These are phyloP conservation scores for Centruroides sculpturatus DNA, from an alignment of 1,140 invertebrate species.

Conservation along the genomic window DNA sequence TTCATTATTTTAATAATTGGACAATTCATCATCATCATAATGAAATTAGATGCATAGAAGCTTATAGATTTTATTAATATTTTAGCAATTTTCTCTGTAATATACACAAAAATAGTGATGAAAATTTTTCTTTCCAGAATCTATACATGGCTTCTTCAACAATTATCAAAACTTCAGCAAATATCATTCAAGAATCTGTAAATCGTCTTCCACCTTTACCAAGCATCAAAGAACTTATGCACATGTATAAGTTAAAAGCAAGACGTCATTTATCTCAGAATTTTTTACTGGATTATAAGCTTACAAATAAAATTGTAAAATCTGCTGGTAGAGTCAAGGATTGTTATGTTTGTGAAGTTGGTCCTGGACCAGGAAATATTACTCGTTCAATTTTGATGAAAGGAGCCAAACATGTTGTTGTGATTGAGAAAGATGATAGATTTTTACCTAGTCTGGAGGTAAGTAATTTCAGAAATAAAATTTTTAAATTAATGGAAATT, in stretches of 20 bases:
- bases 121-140: too few species aligned
- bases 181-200: neutral
- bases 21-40: too few species aligned
- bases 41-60: too few species aligned
- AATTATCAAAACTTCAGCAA: too few species aligned
- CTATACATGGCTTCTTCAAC: too few species aligned
- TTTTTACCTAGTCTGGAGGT: constrained; percentile 73
- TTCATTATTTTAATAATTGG: too few species aligned
- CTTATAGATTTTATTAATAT: too few species aligned
- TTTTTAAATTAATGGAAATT: neutral
- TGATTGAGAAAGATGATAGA: constrained; percentile 86
- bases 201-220: constrained; percentile 72
- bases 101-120: too few species aligned
- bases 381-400: constrained; percentile 75
- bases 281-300: constrained; percentile 76
- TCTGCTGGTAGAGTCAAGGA: constrained; percentile 44
- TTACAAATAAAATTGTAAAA: constrained; percentile 72
- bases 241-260: constrained; percentile 74
- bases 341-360: constrained; percentile 72
- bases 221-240: constrained; percentile 72
- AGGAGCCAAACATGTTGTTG: constrained; percentile 52
- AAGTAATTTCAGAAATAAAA: constrained; percentile 6
- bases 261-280: constrained; percentile 88
- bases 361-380: constrained; percentile 88
- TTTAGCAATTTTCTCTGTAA: too few species aligned